These are phyloP conservation scores for Melipona beecheii DNA, from an alignment of 2,888 invertebrate genomes.

Conservation along the genomic window DNA sequence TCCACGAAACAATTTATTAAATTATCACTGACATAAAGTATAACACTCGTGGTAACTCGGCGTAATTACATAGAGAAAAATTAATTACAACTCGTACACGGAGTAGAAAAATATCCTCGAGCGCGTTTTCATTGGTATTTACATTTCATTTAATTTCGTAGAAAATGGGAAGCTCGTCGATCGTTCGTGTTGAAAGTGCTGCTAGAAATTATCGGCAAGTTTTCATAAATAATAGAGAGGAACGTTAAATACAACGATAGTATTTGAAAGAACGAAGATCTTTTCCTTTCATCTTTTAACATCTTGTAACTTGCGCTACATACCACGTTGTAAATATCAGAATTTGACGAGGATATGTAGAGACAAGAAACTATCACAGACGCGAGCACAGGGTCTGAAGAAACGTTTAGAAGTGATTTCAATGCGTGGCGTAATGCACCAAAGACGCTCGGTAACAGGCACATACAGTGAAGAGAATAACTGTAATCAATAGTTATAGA, in stretches of 20 bases:
- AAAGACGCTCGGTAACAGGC: neutral
- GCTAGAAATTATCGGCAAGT: neutral
- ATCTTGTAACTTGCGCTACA: neutral
- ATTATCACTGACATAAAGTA: neutral
- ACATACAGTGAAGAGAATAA: neutral
- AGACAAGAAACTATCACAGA: neutral
- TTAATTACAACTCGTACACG: neutral
- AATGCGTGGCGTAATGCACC: neutral
- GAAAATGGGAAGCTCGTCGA: neutral
- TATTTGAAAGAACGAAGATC: neutral
- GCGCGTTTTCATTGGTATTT: neutral
- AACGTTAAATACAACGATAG: neutral
- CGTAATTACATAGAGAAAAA: neutral
- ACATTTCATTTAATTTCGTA: neutral
- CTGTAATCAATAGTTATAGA: no score
- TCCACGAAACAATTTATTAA: neutral
- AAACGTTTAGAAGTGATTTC: neutral
- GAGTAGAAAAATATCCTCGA: slow-evolving; percentile 11
- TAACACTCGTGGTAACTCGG: neutral
- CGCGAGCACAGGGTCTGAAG: neutral
- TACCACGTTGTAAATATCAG: neutral
- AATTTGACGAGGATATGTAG: neutral
- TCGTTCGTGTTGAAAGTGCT: neutral
- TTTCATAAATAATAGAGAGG: neutral
- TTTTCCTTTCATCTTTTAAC: neutral